Base-by-base conservation (phyloP, 2,888 invertebrate genomes). In the Azorinus chamasolen region DNA sequence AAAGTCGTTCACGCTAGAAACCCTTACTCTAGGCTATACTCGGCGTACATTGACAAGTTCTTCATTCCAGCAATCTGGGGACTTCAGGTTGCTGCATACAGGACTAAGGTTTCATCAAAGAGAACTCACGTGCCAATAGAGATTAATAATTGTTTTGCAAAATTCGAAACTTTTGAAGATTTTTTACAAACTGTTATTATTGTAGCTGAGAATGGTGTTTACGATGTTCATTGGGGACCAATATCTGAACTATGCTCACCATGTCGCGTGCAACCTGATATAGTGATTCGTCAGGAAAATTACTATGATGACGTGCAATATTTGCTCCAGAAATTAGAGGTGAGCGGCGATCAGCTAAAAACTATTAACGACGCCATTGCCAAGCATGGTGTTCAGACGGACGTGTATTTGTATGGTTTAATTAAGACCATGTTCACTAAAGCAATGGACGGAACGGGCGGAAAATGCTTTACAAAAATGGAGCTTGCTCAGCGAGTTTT, bases 41-140 rank as follows among this genome's bases (percentile, higher is more conserved):
- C 71, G 5, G 71, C 71, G n/a, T 71, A 71, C 14, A 64, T 64
- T 1, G 71, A 71, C 58, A 71, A 71, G 22, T 37, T 71, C 0
- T 71, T 50, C 24, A 57, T 71, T 14, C 71, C 71, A 8, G 43
- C 63, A 1, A 58, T 64, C 16, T 20, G 62, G 18, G 16, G 48
- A 0, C 32, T 43, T 45, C 45, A 45, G 5, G 20, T 20, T 8
- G 4, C 4, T 45, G 14, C 32, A 32, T 32, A 6, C 32, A 32
- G 10, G 10, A 6, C 32, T 32, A 32, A 32, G 32, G 5, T 32
- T 6, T 6, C 10, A 10, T 32, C 32, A 32, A 32, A 32, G 10
- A 32, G 32, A 32, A 32, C 4, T 10, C 14, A 45, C 5, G 45
- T 20, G 4, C 5, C 45, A 37, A 32, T 5, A 32, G 5, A 32